Evolutionary conservation across 2,888 invertebrate genomes (phyloP).

Genomic region (Gastracanthus pulcherrimus): DNA sequence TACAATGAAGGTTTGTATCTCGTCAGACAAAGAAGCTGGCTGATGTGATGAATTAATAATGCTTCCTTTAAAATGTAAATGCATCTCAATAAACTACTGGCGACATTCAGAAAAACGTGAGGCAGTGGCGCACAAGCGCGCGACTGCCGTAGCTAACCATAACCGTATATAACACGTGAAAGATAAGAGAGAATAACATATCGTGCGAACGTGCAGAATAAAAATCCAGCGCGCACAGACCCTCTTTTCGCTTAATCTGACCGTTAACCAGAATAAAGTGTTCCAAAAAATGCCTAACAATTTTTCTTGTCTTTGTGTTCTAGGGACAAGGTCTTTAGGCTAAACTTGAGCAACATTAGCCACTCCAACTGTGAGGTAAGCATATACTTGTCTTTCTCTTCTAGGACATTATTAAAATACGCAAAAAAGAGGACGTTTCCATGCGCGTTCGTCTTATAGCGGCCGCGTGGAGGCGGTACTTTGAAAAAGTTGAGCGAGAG

Average conservation of each 20-base stretch:
- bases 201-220: constrained; percentile 45
- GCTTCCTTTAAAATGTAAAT: background rate
- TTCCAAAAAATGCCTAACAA: constrained; percentile 3
- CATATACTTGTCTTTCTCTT: constrained; percentile 60
- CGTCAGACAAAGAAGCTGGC: too few relatives aligned
- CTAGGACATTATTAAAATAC: background rate
- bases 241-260: constrained; percentile 21
- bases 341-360: constrained; percentile 92
- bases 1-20: too few relatives aligned
- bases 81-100: constrained; percentile 15
- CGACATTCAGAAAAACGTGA: constrained; percentile 14
- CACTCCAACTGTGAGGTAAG: constrained; percentile 90
- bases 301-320: constrained; percentile 75
- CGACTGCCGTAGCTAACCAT: constrained; percentile 26
- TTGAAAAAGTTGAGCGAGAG: constrained; percentile 3
- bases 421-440: background rate
- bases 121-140: background rate
- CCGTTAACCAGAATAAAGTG: constrained; percentile 26
- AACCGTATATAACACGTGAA: constrained; percentile 64
- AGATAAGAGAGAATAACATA: constrained; percentile 63
- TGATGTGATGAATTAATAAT: constrained; percentile 9
- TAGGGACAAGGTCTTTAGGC: constrained; percentile 90
- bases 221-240: constrained; percentile 20
- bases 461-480: background rate
- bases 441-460: constrained; percentile 12